Base-by-base conservation (phyloP, 1,140 invertebrate genomes). In the Drosophila subpulchrella region DNA sequence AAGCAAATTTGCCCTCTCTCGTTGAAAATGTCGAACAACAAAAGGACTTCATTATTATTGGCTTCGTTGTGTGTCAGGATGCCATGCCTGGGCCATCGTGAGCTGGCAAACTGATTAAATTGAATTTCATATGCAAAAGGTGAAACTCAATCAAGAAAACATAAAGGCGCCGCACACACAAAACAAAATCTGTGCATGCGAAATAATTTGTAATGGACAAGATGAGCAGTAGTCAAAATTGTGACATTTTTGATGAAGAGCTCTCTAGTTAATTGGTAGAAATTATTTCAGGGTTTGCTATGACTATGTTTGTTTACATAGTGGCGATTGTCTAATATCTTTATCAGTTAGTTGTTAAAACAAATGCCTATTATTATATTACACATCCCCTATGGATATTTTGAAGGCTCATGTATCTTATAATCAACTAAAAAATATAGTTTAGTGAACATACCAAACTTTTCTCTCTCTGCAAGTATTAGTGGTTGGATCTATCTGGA, bases 111-210 rank as follows among this genome's bases (percentile, higher is more conserved):
- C 84, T 89, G 84, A 88, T 88, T 88, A 88, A 88, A 88, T 88
- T 88, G 84, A 88, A 88, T 88, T 88, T 88, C 84, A 88, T 88
- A 88, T 88, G 84, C 84, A 88, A 88, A 88, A 88, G 84, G 84
- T 88, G 77, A 88, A 88, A 89, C 84, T 89, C 84, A 88, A 88
- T 88, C 84, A 88, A 89, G 83, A 83, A 88, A 88, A 89, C 83
- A 88, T 88, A 88, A 88, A 88, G 83, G 80, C 57, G 51, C 27
- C 34, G 20, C 42, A 46, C 51, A 32, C 30, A 50, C 65, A 36
- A 32, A 42, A 54, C 17, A 32, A 46, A 38, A 62, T 24, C 11
- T 32, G 17, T 3, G 27, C 10, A 27, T 12, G 20, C 13, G 30
- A 3, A 24, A 36, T 46, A 13, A 34, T 17, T 59, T 42, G 36